Evolutionary conservation across 2,888 invertebrate genomes (phyloP).

Genomic region (Cloeon dipterum): DNA sequence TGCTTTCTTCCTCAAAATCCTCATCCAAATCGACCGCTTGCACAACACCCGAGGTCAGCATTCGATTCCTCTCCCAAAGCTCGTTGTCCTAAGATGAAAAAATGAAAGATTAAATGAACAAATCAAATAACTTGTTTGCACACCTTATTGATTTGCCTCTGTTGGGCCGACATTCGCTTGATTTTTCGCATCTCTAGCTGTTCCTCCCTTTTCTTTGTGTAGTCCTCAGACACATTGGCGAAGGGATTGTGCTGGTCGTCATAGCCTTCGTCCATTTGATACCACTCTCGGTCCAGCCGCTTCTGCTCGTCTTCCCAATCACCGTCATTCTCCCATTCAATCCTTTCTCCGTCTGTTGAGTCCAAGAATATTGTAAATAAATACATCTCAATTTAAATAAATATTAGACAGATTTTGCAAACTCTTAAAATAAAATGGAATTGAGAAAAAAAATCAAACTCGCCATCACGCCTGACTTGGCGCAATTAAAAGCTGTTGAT

Average conservation of each 20-base stretch:
- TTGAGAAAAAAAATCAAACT: too few relatives aligned
- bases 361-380: too few relatives aligned
- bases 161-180: slow-evolving; percentile 82
- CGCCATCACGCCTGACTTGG: too few relatives aligned
- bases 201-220: slow-evolving; percentile 79
- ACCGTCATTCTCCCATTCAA: slow-evolving; percentile 48
- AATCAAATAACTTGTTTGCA: neutral
- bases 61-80: slow-evolving; percentile 93
- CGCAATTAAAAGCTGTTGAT: too few relatives aligned
- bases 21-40: slow-evolving; percentile 61
- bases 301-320: slow-evolving; percentile 82
- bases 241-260: slow-evolving; percentile 88
- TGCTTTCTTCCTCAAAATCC: slow-evolving; percentile 87
- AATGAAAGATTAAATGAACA: neutral
- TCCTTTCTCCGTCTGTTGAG: too few relatives aligned
- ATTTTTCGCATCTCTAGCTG: slow-evolving; percentile 75
- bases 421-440: too few relatives aligned
- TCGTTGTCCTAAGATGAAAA: slow-evolving; percentile 56
- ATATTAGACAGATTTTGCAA: too few relatives aligned
- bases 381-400: too few relatives aligned
- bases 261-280: slow-evolving; percentile 83
- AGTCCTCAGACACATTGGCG: slow-evolving; percentile 69
- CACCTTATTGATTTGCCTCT: slow-evolving; percentile 80
- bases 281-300: slow-evolving; percentile 89
- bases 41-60: slow-evolving; percentile 88